Evolutionary conservation across 2,888 invertebrate genomes (phyloP).

Genomic region (Macrosiphum euphorbiae): DNA sequence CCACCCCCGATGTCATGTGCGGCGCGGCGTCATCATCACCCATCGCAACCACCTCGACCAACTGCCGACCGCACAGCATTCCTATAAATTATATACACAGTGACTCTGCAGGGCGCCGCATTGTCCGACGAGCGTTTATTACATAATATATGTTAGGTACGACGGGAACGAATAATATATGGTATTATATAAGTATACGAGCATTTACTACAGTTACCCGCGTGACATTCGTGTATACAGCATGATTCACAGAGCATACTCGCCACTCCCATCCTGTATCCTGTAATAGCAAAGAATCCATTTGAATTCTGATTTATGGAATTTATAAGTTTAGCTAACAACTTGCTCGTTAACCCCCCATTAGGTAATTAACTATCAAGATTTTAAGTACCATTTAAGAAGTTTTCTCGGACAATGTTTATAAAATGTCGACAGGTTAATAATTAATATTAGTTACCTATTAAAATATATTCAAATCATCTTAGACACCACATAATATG

Average conservation of each 20-base stretch:
- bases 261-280: too few species aligned
- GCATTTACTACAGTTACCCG: not conserved
- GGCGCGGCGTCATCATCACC: constrained; percentile 21
- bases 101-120: not conserved
- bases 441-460: not conserved
- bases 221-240: not conserved
- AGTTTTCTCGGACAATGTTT: not conserved
- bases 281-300: not conserved
- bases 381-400: not conserved
- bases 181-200: not conserved
- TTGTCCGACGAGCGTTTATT: not conserved
- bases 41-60: not conserved
- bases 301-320: not conserved
- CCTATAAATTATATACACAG: not conserved
- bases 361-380: too few species aligned
- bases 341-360: rapidly evolving
- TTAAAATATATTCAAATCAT: not conserved
- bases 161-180: not conserved
- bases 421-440: not conserved
- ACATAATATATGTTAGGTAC: not conserved
- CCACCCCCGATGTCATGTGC: not conserved
- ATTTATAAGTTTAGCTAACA: not conserved
- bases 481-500: not conserved
- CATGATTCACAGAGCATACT: not conserved
- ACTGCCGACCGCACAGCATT: not conserved